Evolutionary conservation across 2,888 invertebrate genomes (phyloP), one percentile per base, ranked within the genome.

Genomic region (Punctoribates punctum): DNA sequence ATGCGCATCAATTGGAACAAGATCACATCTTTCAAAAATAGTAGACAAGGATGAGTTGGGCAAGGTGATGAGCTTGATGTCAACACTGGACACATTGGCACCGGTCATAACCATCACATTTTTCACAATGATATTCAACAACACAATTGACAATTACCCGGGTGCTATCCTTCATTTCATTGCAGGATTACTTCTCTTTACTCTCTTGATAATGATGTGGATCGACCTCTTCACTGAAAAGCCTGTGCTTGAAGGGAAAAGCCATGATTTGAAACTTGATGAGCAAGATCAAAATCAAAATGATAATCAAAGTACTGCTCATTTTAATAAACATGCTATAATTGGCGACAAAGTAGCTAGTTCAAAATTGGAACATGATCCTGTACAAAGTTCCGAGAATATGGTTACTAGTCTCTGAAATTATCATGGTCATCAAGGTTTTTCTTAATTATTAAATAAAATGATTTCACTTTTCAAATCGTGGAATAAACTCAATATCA

Each of bases 11-110:
- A 46, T 75, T 3, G 75, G 75, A 0, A 67, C 23, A 5, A 6
- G 75, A 11, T 62, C 75, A 6, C 48, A 75, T n/a, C 3, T 75
- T 6, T 15, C 75, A 0, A 75, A 51, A 29, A 51, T 72, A 17
- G 75, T 75, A 11, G 75, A 20, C 13, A 11, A 20, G 4, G 67
- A 75, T 38, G 75, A 75, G 48, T 20, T 75, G 0, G 75, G 75
- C 11, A 48, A 57, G 51, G 54, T 75, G 3, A 67, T 70, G 25
- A 42, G 42, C 23, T 38, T 75, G 5, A 72, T 75, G 75, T 13
- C 51, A 2, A 70, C 72, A 13, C 11, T 75, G 27, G 75, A 75
- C 67, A 46, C 70, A 8, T 13, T 67, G 23, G 51, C 38, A 3
- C 75, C 75, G 11, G 17, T 75, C 46, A 72, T 75, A 5, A 42